phyloP scores from a whole-genome alignment of 2,113 vertebrate genomes.

The Alectura lathami region DNA sequence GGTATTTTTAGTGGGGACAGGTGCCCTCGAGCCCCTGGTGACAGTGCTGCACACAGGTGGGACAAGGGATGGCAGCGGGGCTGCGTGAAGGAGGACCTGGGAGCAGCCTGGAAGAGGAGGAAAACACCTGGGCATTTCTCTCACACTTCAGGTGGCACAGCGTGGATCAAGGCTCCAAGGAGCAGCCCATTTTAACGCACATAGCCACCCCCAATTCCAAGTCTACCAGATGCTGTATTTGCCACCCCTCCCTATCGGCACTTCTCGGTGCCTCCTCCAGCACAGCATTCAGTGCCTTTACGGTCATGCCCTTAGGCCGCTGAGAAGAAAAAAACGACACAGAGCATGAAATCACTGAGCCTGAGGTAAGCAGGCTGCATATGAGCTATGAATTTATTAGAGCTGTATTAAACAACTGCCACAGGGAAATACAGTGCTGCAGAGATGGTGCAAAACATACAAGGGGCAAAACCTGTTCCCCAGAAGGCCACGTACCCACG shows the following conservation, averaged over 20 bases:
- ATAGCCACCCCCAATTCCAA: no score
- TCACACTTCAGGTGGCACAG: no score
- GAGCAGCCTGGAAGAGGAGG: background rate
- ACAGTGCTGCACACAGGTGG: no score
- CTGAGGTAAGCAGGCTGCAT: rapidly evolving
- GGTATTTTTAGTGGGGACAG: no score
- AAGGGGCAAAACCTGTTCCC: background rate
- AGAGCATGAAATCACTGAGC: background rate
- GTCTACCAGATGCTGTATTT: no score
- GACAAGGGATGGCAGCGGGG: no score
- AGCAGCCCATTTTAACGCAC: background rate
- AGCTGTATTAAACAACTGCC: background rate
- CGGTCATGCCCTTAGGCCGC: background rate
- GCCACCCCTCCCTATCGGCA: no score
- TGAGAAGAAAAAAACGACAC: background rate
- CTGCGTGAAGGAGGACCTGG: no score
- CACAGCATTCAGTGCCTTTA: no score
- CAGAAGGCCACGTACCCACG: rapidly evolving
- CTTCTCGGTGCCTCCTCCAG: background rate
- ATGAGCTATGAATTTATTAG: background rate
- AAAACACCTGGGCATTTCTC: no score
- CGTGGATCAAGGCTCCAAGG: background rate
- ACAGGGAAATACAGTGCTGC: background rate
- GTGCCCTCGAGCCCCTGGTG: no score
- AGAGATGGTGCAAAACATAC: background rate